Conservation (phyloP, 2,888 invertebrate genomes). For the Caenorhabditis wallacei region DNA sequence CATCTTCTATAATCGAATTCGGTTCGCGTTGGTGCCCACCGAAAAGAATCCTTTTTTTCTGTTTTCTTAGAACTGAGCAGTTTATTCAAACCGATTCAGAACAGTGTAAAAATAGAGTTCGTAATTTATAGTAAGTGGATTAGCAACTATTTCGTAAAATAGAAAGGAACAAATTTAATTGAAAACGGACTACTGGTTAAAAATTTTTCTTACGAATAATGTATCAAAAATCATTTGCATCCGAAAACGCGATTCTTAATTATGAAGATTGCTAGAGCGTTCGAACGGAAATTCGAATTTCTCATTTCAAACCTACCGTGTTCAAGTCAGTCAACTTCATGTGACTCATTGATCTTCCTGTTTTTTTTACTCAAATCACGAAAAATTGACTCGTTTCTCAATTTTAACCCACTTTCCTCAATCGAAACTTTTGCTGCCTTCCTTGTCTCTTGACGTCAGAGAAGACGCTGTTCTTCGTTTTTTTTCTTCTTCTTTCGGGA, state of each 20-base stretch:
- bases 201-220: no score
- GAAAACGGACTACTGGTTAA: no score
- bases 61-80: background rate
- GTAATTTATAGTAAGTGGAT: background rate
- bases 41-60: background rate
- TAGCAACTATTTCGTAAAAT: background rate
- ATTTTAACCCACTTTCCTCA: background rate
- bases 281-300: conserved; percentile 32
- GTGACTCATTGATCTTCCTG: conserved; percentile 33
- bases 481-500: no score
- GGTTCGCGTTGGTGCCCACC: background rate
- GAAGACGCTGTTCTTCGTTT: conserved; percentile 3
- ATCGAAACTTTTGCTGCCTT: background rate
- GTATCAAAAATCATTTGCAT: no score
- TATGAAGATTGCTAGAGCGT: no score
- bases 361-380: background rate
- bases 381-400: conserved; percentile 8
- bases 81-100: background rate
- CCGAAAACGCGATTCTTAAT: no score
- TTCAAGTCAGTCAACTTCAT: background rate
- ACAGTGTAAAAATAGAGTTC: background rate
- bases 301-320: background rate
- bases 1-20: conserved; percentile 14
- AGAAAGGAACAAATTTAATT: no score
- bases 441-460: conserved; percentile 17